Conservation (phyloP, 2,797 vertebrate genomes). For the Lithobates pipiens region DNA sequence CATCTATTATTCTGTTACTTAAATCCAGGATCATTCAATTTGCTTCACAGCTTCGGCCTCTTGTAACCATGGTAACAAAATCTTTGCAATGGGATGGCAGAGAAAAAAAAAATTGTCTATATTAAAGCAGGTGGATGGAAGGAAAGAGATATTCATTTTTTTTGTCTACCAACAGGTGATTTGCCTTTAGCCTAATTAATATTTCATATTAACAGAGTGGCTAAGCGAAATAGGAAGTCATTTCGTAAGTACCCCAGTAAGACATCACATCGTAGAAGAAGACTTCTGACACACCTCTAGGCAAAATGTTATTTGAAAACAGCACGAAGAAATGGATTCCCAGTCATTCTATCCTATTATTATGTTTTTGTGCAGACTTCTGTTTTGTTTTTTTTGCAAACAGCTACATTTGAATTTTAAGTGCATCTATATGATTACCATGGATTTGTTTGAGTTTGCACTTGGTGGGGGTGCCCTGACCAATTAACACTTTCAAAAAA, state of each 20-base stretch:
- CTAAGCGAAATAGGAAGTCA: conserved; percentile 13
- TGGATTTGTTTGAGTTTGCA: neutral
- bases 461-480: neutral
- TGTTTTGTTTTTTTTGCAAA: neutral
- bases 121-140: neutral
- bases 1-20: conserved; percentile 63
- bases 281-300: neutral
- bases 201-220: conserved; percentile 2
- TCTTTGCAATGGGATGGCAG: conserved; percentile 17
- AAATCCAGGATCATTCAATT: conserved; percentile 56
- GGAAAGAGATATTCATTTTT: neutral
- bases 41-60: conserved; percentile 60
- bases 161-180: conserved; percentile 41
- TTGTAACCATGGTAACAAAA: conserved; percentile 75
- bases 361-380: conserved; percentile 1
- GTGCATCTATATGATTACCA: neutral
- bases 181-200: conserved; percentile 51
- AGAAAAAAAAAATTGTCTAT: conserved; percentile 35
- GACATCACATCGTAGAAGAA: neutral
- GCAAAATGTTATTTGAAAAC: conserved; percentile 1
- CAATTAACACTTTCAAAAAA: neutral
- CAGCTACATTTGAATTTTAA: neutral
- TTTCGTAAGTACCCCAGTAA: neutral
- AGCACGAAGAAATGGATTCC: neutral
- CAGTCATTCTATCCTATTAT: conserved; percentile 11